Conservation (phyloP, 2,888 invertebrate species). For the Philereme vetulata region DNA sequence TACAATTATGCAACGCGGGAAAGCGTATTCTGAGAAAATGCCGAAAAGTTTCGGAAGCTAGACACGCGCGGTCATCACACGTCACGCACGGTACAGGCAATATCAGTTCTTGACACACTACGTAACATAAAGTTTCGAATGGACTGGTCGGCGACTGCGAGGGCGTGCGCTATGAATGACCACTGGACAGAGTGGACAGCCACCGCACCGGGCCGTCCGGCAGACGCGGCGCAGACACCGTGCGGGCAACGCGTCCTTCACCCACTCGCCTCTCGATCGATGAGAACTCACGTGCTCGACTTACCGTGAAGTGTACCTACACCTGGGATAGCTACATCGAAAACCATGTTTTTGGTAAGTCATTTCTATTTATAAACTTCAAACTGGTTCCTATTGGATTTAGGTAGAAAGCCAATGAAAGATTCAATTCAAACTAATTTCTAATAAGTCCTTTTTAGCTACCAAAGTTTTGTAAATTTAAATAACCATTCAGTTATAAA, state of each 20-base stretch:
- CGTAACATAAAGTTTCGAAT: conserved; percentile 25
- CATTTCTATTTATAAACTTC: neutral
- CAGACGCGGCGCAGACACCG: conserved; percentile 71
- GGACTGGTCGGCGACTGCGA: conserved; percentile 26
- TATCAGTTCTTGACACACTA: conserved; percentile 15
- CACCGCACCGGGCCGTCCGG: conserved; percentile 8
- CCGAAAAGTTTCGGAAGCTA: conserved; percentile 6
- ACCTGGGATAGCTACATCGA: conserved; percentile 20
- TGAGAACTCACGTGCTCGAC: conserved; percentile 35
- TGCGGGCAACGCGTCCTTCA: conserved; percentile 56
- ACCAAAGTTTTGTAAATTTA: no score
- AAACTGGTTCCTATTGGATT: no score
- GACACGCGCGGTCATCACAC: neutral
- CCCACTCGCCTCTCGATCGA: conserved; percentile 28
- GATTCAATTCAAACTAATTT: no score
- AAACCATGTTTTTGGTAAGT: conserved; percentile 48
- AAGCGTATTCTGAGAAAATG: conserved; percentile 4
- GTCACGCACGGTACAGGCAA: conserved; percentile 1
- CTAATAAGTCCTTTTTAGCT: no score
- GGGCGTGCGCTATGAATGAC: conserved; percentile 52
- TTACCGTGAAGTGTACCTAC: conserved; percentile 29
- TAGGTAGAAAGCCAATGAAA: no score
- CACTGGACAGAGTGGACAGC: conserved; percentile 47
- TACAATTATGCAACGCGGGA: neutral
- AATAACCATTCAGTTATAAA: no score